Conservation (phyloP, 2,113 vertebrate genomes). For the Climacteris rufus region DNA sequence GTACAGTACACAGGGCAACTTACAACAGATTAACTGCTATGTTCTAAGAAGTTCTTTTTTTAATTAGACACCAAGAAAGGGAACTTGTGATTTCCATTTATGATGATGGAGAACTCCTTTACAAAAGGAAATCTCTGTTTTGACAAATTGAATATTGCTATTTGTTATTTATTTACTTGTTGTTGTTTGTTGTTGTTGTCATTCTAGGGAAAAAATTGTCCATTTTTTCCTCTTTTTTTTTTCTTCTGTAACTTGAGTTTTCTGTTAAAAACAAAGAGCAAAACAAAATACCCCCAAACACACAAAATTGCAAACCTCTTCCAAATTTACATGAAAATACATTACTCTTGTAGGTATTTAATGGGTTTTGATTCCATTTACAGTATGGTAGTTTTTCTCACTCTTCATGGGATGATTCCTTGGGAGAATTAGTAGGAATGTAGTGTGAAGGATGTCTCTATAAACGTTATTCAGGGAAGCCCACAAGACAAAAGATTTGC, state of each 20-base stretch:
- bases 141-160: neutral
- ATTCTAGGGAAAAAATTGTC: neutral
- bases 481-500: neutral
- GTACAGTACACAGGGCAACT: rapidly evolving
- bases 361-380: neutral
- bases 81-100: neutral
- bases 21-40: neutral
- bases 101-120: neutral
- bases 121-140: neutral
- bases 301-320: rapidly evolving
- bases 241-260: neutral
- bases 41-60: neutral
- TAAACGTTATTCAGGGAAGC: neutral
- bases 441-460: neutral
- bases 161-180: neutral
- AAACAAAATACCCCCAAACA: neutral
- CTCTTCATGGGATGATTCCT: neutral
- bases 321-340: neutral
- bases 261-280: neutral
- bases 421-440: neutral
- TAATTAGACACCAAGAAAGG: neutral
- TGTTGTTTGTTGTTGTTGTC: neutral
- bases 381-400: rapidly evolving
- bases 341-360: neutral
- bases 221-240: neutral